Percentiles rank a stretch among this genome's conserved stretches.
phyloP scores from a whole-genome alignment of 2,797 vertebrate species.

The Cottoperca gobio region DNA sequence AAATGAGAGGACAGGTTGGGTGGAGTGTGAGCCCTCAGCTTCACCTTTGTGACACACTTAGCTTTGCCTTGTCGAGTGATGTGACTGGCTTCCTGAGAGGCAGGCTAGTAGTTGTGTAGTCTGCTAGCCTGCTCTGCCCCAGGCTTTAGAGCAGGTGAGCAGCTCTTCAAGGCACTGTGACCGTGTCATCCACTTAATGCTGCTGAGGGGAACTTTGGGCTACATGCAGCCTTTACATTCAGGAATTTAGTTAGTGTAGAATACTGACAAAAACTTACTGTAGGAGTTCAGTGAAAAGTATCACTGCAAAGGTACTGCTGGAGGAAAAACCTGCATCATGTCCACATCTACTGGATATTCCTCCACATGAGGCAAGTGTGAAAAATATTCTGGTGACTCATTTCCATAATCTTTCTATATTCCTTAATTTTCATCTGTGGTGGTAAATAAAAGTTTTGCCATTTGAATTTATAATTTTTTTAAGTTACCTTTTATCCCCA shows the following conservation, averaged over 20 bases:
- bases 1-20: slow-evolving; percentile 5
- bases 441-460: too few species aligned
- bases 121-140: neutral
- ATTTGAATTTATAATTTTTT: too few species aligned
- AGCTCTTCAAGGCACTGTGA: slow-evolving; percentile 34
- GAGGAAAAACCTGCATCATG: neutral
- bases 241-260: neutral
- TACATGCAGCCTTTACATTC: neutral
- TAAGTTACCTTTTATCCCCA: too few species aligned
- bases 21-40: neutral
- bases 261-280: neutral
- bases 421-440: too few species aligned
- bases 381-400: too few species aligned
- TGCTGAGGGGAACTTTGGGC: neutral
- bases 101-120: neutral
- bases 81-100: slow-evolving; percentile 16
- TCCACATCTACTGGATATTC: neutral
- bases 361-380: neutral
- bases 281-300: neutral
- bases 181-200: slow-evolving; percentile 16
- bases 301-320: neutral
- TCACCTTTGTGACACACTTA: slow-evolving; percentile 18
- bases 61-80: slow-evolving; percentile 15
- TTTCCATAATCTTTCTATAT: too few species aligned
- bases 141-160: slow-evolving; percentile 17